Base-by-base conservation (phyloP, 1,140 invertebrate species). In the Gryon sp. region DNA sequence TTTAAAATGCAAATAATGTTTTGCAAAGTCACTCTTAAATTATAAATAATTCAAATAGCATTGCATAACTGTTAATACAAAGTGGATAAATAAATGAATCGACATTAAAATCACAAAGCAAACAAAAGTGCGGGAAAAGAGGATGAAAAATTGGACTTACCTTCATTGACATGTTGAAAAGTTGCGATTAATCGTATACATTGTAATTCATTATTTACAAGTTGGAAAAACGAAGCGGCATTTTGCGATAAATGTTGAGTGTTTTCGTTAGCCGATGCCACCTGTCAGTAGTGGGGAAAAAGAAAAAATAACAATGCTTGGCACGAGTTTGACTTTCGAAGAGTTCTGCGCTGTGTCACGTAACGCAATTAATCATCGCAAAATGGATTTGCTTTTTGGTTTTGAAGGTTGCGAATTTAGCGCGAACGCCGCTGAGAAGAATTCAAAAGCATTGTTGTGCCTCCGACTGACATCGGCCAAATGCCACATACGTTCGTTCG, bases 81-180 rank as follows among this genome's bases (percentile, higher is more conserved):
- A 22, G 32, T 68, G 34, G 9, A 55, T 20, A 43, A 52, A 22
- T 15, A 28, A 28, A 9, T 60, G 34, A 70, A 4, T 7, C 8
- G 7, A 28, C 20, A 32, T 2, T 32, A 48, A 50, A 50, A 22
- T 50, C 53, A 41, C 14, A 53, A 41, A 50, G 12, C 2, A 20
- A 2, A 12, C 0, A 12, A 28, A 41, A 41, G n/a, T n/a, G n/a
- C 4, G 2, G 11, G 4, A n/a, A 32, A n/a, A 32, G n/a, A 11
- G 11, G 14, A 34, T 34, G 32, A 34, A 34, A 36, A 6, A 2
- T 12, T n/a, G 4, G 20, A 72, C 66, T 73, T 50, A 80, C 79
- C 77, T 81, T 81, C 79, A 81, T 81, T 60, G 79, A 81, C 79
- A 81, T 81, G 63, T 38, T 55, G 48, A 50, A 20, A 50, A 22